Evolutionary conservation across 2,797 vertebrate genomes (phyloP), one percentile per base, ranked within the genome.

Genomic region (Brotogeris chrysoptera): DNA sequence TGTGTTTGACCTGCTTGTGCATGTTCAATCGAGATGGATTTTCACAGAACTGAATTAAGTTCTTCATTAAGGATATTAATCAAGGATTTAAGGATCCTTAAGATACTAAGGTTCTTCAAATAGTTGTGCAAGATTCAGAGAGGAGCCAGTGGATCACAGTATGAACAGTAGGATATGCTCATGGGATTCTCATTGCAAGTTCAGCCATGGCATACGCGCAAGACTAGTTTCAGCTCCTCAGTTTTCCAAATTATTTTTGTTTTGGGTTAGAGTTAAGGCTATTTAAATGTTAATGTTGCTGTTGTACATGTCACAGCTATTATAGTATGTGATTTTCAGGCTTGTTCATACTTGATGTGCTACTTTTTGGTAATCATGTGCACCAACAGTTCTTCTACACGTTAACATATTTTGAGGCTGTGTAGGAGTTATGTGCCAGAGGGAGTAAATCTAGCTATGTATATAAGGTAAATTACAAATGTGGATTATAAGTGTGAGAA

Each of bases 361-460:
- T 91, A 68, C 86, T 89, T 96, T 80, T 80, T 94, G 86, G 41
- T 92, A 89, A 87, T 92, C 94, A 85, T 92, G 94, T 95, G 93
- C 90, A 88, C 95, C 92, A 90, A 95, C 95, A 93, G 95, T 93
- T 94, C 93, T 96, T 95, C 88, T 85, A 93, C 95, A 95, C 50
- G 14, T 94, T 96, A 96, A 87, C 94, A 77, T 96, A 95, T 96
- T 96, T 94, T 88, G 71, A 95, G 86, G 59, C 68, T 93, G 95
- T 93, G 96, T 96, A 87, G 94, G 92, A 96, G 93, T 95, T 92
- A 68, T 77, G 83, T 95, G 95, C 71, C 65, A 92, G 88, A 88
- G 92, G 55, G 88, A 95, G 90, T 96, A 97, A 95, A 95, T 94
- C 83, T 95, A 85, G 64, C 81, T 85, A 73, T 94, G 92, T 93